Percentiles rank a stretch among this genome's conserved stretches.
Conservation (phyloP, 2,888 invertebrate genomes). For the Acrobasis repandana region DNA sequence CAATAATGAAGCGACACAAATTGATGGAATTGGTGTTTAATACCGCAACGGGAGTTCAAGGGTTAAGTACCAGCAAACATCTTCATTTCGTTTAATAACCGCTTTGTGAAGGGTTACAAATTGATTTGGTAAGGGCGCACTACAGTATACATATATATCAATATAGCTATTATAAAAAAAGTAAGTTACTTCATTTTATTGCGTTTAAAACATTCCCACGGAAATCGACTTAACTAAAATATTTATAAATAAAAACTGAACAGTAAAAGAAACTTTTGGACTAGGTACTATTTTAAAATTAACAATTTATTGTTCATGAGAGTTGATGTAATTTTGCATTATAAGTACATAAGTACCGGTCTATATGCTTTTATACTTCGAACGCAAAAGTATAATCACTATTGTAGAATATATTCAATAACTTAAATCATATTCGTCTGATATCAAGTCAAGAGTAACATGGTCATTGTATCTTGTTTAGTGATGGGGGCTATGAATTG, state of each 20-base stretch:
- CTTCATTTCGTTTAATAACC: constrained; percentile 69
- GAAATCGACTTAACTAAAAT: neutral
- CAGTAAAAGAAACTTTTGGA: too few relatives aligned
- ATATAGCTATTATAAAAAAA: neutral
- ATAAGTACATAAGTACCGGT: too few relatives aligned
- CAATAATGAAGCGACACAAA: constrained; percentile 53
- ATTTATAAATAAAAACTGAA: too few relatives aligned
- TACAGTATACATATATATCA: constrained; percentile 33
- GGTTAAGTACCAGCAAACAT: constrained; percentile 74
- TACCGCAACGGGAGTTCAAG: constrained; percentile 53
- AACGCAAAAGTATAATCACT: neutral
- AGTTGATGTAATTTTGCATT: neutral
- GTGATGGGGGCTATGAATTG: constrained; percentile 74
- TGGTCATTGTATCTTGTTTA: constrained; percentile 62
- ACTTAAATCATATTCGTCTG: constrained; percentile 31
- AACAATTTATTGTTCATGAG: neutral
- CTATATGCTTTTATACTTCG: too few relatives aligned
- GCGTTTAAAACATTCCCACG: constrained; percentile 51
- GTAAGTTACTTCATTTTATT: neutral
- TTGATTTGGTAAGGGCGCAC: constrained; percentile 44
- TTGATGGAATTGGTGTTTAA: constrained; percentile 56
- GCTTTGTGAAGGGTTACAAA: constrained; percentile 52
- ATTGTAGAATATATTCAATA: constrained; percentile 27
- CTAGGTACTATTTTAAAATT: neutral
- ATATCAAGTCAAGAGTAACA: neutral